phyloP scores from a whole-genome alignment of 2,797 vertebrate genomes.

The Heliangelus exortis region DNA sequence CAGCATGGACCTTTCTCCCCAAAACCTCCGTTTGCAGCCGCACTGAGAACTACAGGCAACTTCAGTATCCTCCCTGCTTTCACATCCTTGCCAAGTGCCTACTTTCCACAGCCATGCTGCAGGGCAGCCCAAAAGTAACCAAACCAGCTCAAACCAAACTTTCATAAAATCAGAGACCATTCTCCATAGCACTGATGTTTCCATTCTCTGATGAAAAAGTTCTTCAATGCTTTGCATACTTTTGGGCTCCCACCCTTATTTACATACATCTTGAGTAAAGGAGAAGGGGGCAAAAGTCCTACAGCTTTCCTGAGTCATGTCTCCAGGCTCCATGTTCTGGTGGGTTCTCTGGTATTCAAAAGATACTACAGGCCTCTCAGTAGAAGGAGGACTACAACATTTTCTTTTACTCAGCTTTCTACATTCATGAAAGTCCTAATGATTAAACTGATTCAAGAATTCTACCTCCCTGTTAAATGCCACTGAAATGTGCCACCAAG shows the following conservation, averaged over 20 bases:
- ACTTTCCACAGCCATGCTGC: neutral
- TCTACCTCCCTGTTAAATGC: neutral
- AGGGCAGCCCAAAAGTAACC: neutral
- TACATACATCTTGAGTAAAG: neutral
- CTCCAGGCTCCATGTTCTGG: accelerated
- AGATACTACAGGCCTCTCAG: accelerated
- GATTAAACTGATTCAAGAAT: neutral
- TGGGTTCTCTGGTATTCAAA: neutral
- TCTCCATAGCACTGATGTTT: neutral
- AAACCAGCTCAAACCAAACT: neutral
- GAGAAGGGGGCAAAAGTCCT: neutral
- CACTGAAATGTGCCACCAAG: neutral
- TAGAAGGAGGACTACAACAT: neutral
- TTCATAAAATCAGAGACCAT: neutral
- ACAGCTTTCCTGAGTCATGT: neutral
- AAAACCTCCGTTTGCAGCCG: neutral
- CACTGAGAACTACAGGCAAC: neutral
- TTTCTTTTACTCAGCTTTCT: neutral
- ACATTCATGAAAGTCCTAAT: neutral
- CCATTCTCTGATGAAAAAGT: neutral
- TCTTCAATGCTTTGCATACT: neutral
- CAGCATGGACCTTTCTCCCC: neutral
- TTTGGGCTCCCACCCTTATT: neutral
- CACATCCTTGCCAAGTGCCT: neutral
- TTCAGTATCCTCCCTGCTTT: neutral